Percentiles rank a stretch among this genome's conserved stretches.
phyloP scores from a whole-genome alignment of 2,888 invertebrate genomes.

The Trachelus troglodyta region DNA sequence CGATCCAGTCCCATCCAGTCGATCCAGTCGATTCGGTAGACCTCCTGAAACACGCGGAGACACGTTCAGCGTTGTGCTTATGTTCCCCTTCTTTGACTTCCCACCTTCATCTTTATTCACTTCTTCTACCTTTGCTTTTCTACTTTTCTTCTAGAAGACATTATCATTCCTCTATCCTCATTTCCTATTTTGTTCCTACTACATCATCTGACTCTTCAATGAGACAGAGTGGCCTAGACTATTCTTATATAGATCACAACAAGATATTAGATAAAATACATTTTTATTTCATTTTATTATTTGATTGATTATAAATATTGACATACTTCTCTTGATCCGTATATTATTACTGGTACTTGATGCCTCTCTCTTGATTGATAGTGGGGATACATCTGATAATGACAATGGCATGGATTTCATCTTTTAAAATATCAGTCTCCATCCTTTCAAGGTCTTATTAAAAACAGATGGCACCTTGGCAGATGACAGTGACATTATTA shows the following conservation, averaged over 20 bases:
- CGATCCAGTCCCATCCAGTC: slow-evolving; percentile 45
- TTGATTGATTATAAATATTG: neutral
- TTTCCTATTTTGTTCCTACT: neutral
- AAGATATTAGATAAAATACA: neutral
- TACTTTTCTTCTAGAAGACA: neutral
- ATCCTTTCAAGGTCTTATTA: neutral
- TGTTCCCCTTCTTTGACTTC: neutral
- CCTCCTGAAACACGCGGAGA: slow-evolving; percentile 41
- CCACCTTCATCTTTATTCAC: neutral
- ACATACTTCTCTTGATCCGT: neutral
- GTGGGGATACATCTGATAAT: neutral
- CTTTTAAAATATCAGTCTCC: neutral
- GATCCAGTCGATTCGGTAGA: slow-evolving; percentile 31
- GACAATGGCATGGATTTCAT: neutral
- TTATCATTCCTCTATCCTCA: neutral
- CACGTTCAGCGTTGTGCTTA: neutral
- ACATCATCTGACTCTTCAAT: neutral
- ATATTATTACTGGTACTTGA: neutral
- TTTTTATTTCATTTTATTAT: neutral
- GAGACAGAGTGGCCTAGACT: neutral
- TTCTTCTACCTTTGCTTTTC: neutral
- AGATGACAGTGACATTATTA: neutral
- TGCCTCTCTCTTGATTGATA: neutral
- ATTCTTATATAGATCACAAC: neutral
- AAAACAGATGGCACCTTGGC: neutral